Conservation (phyloP, 2,888 invertebrate species). For the Meloe dianella region DNA sequence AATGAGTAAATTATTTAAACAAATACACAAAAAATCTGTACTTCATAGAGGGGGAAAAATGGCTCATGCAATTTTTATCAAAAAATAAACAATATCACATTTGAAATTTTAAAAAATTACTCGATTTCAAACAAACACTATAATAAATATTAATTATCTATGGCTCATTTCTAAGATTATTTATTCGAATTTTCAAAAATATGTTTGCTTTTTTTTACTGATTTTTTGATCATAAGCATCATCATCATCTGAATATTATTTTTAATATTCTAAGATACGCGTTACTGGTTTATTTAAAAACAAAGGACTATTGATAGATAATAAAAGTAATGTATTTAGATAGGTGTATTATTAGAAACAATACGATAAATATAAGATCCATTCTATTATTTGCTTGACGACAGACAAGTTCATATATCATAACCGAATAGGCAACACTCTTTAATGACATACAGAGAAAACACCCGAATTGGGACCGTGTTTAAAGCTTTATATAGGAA, state of each 20-base stretch:
- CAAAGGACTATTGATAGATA: no score
- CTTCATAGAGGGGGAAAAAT: no score
- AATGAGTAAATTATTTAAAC: no score
- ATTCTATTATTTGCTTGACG: slow-evolving; percentile 33
- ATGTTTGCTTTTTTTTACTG: no score
- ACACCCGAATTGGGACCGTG: slow-evolving; percentile 24
- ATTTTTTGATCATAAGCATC: no score
- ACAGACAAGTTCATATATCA: slow-evolving; percentile 36
- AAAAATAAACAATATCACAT: neutral
- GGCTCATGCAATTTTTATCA: neutral
- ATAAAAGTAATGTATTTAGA: no score
- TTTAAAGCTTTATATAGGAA: slow-evolving; percentile 35
- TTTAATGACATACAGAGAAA: slow-evolving; percentile 35
- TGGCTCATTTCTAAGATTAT: neutral
- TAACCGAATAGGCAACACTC: slow-evolving; percentile 38
- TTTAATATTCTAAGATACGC: no score
- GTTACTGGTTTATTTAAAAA: no score
- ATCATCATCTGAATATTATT: no score
- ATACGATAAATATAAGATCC: slow-evolving; percentile 21
- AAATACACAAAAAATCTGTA: no score
- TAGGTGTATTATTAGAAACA: no score
- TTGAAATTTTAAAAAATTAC: neutral
- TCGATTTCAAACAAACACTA: neutral
- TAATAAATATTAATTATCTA: neutral
- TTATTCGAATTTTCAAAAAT: neutral